phyloP scores from a whole-genome alignment of 2,113 vertebrate genomes.

The Cercopithecus mona region DNA sequence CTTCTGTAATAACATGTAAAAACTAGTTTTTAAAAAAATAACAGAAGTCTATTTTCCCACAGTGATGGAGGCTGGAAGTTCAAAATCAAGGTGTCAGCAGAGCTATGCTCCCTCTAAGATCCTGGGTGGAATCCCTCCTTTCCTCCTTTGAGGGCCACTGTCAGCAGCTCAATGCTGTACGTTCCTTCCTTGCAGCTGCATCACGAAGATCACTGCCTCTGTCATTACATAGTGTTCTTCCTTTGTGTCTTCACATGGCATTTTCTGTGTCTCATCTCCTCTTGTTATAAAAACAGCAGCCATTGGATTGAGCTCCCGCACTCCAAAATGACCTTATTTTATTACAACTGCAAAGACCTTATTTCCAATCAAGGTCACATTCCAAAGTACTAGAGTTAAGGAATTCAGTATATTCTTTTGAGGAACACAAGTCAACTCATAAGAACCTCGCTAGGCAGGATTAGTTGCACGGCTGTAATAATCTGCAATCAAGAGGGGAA shows the following conservation, averaged over 20 bases:
- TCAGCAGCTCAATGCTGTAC: no score
- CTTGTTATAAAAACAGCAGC: neutral
- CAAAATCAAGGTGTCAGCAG: neutral
- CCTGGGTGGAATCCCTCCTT: neutral
- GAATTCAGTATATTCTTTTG: neutral
- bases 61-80: neutral
- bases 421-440: neutral
- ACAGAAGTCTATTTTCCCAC: neutral
- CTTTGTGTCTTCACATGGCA: neutral
- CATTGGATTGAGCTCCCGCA: neutral
- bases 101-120: neutral
- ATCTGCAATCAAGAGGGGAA: no score
- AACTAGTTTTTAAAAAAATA: no score
- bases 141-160: neutral
- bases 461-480: no score
- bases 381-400: neutral
- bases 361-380: neutral
- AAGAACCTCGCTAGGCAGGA: neutral
- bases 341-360: neutral
- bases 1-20: neutral
- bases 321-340: neutral
- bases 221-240: no score
- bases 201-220: no score
- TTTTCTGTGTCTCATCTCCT: neutral
- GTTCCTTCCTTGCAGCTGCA: no score